Evolutionary conservation across 2,888 invertebrate species (phyloP).

Genomic region (Drosophila paracracens): DNA sequence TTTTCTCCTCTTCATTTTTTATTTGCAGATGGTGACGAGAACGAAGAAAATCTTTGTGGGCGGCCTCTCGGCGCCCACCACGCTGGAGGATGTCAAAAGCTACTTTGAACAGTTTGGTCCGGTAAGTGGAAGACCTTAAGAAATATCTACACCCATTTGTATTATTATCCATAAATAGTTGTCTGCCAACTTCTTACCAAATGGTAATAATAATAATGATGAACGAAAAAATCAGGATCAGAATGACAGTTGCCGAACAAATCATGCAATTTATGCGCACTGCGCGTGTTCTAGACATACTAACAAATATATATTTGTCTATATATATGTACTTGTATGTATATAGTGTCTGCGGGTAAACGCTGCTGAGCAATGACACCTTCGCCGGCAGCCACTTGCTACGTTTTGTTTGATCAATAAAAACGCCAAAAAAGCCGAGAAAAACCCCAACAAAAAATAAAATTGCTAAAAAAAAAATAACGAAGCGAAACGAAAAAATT

Average conservation of each 20-base stretch:
- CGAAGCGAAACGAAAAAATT: constrained; percentile 16
- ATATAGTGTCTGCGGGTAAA: constrained; percentile 8
- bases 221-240: constrained; percentile 43
- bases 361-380: constrained; percentile 71
- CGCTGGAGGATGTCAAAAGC: constrained; percentile 99
- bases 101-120: constrained; percentile 99
- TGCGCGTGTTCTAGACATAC: constrained; percentile 56
- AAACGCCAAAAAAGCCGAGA: constrained; percentile 66
- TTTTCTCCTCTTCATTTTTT: constrained; percentile 2
- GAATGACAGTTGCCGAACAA: constrained; percentile 75
- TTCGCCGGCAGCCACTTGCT: constrained; percentile 77
- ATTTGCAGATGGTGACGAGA: constrained; percentile 98
- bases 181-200: constrained; percentile 49
- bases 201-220: constrained; percentile 61
- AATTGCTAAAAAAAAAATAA: constrained; percentile 10
- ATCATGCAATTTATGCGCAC: constrained; percentile 78
- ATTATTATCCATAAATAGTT: constrained; percentile 9
- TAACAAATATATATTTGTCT: constrained; percentile 15
- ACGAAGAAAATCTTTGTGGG: constrained; percentile 99
- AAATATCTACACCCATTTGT: constrained; percentile 16
- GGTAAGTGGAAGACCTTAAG: constrained; percentile 89
- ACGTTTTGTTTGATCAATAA: constrained; percentile 83
- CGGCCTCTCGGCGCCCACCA: constrained; percentile 99
- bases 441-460: constrained; percentile 28
- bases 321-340: not conserved